Percentiles rank a stretch among this genome's conserved stretches.
phyloP scores from a whole-genome alignment of 2,797 vertebrate species.

The Sphenodon punctatus region DNA sequence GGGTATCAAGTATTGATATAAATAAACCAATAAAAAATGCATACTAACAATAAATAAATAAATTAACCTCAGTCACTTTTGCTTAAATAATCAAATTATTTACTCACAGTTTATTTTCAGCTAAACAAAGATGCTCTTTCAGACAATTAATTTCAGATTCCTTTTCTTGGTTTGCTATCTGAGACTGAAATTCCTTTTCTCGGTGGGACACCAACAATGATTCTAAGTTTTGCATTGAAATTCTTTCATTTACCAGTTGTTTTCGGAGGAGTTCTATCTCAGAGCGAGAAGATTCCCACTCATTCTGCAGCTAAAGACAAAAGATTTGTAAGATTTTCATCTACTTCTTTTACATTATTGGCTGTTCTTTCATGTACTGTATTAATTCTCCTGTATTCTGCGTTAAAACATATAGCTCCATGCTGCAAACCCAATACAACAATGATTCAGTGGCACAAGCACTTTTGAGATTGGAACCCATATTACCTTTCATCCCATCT shows the following conservation, averaged over 20 bases:
- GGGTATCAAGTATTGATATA: too few relatives aligned
- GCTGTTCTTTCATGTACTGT: neutral
- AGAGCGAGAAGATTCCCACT: conserved; percentile 71
- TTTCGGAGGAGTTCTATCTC: conserved; percentile 79
- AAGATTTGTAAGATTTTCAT: conserved; percentile 8
- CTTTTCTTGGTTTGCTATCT: conserved; percentile 77
- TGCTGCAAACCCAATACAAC: too few relatives aligned
- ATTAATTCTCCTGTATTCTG: too few relatives aligned
- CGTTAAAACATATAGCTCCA: too few relatives aligned
- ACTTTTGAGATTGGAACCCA: too few relatives aligned
- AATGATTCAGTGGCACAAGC: too few relatives aligned
- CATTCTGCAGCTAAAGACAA: conserved; percentile 73
- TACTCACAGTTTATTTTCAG: conserved; percentile 79
- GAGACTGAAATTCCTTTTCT: conserved; percentile 75
- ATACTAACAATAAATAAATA: neutral
- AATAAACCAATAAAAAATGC: too few relatives aligned
- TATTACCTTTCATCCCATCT: too few relatives aligned
- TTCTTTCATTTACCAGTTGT: conserved; percentile 79
- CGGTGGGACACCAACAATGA: conserved; percentile 68
- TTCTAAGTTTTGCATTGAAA: conserved; percentile 77
- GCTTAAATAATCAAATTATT: neutral
- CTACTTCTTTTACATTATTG: neutral
- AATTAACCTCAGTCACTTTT: neutral
- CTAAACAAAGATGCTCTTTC: conserved; percentile 77
- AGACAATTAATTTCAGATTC: conserved; percentile 79